These are phyloP conservation scores for Mamestra configurata DNA, from an alignment of 1,140 invertebrate genomes.

Conservation along the genomic window DNA sequence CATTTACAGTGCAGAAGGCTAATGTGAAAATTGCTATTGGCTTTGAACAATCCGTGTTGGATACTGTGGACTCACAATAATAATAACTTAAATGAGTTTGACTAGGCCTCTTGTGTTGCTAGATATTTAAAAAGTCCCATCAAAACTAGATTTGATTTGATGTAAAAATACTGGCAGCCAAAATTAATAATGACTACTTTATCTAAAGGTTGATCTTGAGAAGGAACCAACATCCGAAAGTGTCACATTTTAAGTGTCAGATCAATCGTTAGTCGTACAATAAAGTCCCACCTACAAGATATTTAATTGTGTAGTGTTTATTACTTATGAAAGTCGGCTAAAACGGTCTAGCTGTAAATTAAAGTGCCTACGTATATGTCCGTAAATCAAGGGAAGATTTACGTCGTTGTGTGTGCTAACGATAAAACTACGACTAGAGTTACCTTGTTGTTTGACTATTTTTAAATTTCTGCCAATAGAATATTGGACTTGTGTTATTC, in stretches of 20 bases:
- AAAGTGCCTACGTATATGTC: slow-evolving; percentile 67
- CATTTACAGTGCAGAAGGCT: neutral
- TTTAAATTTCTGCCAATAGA: slow-evolving; percentile 30
- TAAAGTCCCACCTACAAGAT: slow-evolving; percentile 32
- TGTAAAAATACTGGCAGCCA: no score
- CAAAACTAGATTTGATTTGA: no score
- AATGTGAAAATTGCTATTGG: neutral
- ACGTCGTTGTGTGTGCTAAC: slow-evolving; percentile 58
- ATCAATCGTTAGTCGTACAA: neutral
- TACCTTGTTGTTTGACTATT: slow-evolving; percentile 47
- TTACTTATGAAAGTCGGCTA: slow-evolving; percentile 54
- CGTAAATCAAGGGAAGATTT: slow-evolving; percentile 83
- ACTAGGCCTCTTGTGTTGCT: no score
- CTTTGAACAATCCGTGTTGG: no score
- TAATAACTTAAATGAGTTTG: no score
- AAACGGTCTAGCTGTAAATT: slow-evolving; percentile 76
- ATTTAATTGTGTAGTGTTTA: slow-evolving; percentile 42
- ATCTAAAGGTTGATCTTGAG: no score
- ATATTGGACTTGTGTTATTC: neutral
- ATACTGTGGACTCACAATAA: no score
- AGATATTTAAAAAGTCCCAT: no score
- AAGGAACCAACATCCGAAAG: neutral
- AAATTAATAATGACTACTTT: no score
- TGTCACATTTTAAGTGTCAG: neutral
- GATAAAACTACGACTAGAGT: slow-evolving; percentile 42